Conservation (phyloP, 1,140 invertebrate genomes). For the Rhagoletis pomonella region DNA sequence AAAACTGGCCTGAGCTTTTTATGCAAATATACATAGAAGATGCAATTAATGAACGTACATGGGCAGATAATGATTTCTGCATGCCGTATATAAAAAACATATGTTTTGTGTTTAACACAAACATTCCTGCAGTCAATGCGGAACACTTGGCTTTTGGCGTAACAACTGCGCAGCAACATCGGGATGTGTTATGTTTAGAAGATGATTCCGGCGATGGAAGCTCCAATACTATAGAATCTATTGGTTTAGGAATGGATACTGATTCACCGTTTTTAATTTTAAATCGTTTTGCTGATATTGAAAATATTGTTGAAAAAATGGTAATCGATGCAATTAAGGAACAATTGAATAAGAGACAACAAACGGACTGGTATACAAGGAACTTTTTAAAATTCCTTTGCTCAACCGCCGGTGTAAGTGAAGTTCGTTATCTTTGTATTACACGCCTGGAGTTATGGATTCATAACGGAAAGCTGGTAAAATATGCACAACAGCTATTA, state of each 20-base stretch:
- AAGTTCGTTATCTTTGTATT: slow-evolving; percentile 86
- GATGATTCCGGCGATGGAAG: slow-evolving; percentile 76
- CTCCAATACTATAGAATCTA: slow-evolving; percentile 40
- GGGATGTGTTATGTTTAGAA: slow-evolving; percentile 74
- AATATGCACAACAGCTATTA: slow-evolving; percentile 94
- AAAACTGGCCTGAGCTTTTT: slow-evolving; percentile 87
- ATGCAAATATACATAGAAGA: slow-evolving; percentile 94
- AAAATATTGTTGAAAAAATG: slow-evolving; percentile 85
- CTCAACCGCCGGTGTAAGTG: slow-evolving; percentile 88
- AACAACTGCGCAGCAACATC: slow-evolving; percentile 58
- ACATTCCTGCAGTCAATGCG: slow-evolving; percentile 80
- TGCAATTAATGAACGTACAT: slow-evolving; percentile 91
- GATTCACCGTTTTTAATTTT: slow-evolving; percentile 62
- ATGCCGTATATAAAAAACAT: slow-evolving; percentile 95
- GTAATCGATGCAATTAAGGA: slow-evolving; percentile 92
- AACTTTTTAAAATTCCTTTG: slow-evolving; percentile 91
- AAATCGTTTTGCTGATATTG: slow-evolving; percentile 79
- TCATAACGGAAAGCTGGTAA: slow-evolving; percentile 94
- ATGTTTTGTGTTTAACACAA: slow-evolving; percentile 88
- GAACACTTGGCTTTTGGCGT: slow-evolving; percentile 76
- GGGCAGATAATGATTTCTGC: slow-evolving; percentile 95
- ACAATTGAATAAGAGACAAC: slow-evolving; percentile 88
- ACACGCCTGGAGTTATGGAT: slow-evolving; percentile 94
- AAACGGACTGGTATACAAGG: slow-evolving; percentile 88
- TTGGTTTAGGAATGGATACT: slow-evolving; percentile 22